phyloP scores from a whole-genome alignment of 2,888 invertebrate genomes.

The Anodontia alba region DNA sequence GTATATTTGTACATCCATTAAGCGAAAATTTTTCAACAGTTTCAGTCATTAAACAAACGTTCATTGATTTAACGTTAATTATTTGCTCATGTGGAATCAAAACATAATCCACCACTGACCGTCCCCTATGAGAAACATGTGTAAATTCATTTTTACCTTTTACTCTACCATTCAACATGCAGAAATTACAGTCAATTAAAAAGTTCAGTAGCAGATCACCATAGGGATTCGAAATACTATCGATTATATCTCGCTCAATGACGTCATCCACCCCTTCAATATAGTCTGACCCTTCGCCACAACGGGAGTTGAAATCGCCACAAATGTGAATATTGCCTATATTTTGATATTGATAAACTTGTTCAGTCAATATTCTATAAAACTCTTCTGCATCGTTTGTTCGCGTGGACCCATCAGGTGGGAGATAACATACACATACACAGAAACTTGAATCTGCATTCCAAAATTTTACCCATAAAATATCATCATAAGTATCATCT shows the following conservation, averaged over 20 bases:
- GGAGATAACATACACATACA: conserved; percentile 2
- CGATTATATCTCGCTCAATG: conserved; percentile 15
- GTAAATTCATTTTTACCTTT: background rate
- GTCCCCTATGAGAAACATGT: conserved; percentile 13
- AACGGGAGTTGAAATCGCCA: conserved; percentile 30
- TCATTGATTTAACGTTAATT: background rate
- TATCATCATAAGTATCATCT: background rate
- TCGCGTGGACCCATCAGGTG: background rate
- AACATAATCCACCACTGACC: conserved; percentile 28
- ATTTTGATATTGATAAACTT: conserved; percentile 33
- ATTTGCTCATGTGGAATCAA: conserved; percentile 19
- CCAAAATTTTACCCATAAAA: conserved; percentile 23
- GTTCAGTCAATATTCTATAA: conserved; percentile 7
- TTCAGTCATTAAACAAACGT: conserved; percentile 19
- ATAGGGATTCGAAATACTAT: conserved; percentile 5
- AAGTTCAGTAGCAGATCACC: conserved; percentile 26
- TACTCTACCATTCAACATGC: conserved; percentile 30
- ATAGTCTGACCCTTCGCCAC: conserved; percentile 15
- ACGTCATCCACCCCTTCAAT: conserved; percentile 36
- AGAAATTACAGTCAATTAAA: conserved; percentile 20
- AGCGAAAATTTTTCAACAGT: background rate
- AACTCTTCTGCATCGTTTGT: background rate
- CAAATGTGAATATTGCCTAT: conserved; percentile 16
- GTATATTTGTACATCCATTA: conserved; percentile 7
- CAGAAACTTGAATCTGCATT: background rate